Conservation (phyloP, 1,140 invertebrate genomes). For the Littorina saxatilis region DNA sequence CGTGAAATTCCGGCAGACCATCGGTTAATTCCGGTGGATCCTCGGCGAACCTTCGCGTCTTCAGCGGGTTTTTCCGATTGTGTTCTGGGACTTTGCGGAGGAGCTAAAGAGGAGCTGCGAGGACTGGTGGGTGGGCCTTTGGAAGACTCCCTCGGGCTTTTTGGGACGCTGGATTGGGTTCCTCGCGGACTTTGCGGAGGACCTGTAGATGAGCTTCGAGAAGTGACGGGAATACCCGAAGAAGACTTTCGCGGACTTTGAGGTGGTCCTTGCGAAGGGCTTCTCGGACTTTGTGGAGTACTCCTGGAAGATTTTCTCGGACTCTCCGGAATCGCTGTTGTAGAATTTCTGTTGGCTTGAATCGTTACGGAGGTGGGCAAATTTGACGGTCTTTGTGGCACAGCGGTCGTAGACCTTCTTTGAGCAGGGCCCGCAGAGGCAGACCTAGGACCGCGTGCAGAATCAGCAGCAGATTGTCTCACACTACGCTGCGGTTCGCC, state of each 20-base stretch:
- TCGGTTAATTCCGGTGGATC: no score
- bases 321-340: background rate
- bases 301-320: background rate
- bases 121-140: background rate
- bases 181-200: no score
- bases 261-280: constrained; percentile 10
- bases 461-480: background rate
- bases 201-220: background rate
- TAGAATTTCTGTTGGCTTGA: background rate
- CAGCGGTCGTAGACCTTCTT: background rate
- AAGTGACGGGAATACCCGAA: background rate
- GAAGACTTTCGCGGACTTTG: background rate
- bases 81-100: background rate
- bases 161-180: no score
- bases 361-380: background rate
- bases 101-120: background rate
- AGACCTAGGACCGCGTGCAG: background rate
- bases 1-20: no score
- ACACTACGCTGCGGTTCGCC: background rate
- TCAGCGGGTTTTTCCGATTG: background rate
- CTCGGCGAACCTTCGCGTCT: background rate
- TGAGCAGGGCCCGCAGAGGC: background rate
- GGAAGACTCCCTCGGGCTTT: no score
- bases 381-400: background rate
- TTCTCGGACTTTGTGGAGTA: background rate